A percentile compares a stretch with the other conserved stretches of the same genome.
Evolutionary conservation across 2,113 vertebrate genomes (phyloP).

Genomic region (Crotalus horridus): DNA sequence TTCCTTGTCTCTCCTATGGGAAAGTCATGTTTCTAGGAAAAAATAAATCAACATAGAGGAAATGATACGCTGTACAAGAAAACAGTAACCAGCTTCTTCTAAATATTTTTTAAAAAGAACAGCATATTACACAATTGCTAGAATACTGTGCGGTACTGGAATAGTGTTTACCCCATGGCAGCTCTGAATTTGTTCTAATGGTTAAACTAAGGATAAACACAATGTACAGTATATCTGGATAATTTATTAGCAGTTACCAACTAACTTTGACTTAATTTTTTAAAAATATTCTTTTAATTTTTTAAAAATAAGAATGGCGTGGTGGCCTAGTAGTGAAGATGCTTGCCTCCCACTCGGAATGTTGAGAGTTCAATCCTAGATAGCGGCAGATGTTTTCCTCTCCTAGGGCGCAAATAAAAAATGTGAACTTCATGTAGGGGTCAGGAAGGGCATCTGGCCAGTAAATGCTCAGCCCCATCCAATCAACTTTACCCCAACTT

Average conservation of each 20-base stretch:
- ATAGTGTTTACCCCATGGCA: not conserved
- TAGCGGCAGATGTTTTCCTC: not conserved
- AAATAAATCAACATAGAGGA: constrained; percentile 5
- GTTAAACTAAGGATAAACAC: not conserved
- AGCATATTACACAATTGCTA: constrained; percentile 3
- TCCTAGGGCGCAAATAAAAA: not conserved
- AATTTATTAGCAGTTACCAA: not conserved
- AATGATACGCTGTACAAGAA: constrained; percentile 16
- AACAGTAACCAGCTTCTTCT: not conserved
- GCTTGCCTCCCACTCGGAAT: not conserved
- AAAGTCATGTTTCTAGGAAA: constrained; percentile 35
- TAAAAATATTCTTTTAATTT: not conserved
- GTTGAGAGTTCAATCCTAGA: not conserved
- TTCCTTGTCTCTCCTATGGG: constrained; percentile 32
- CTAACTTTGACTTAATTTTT: not conserved
- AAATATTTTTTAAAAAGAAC: not conserved
- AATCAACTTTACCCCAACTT: not conserved
- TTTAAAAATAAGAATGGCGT: not conserved
- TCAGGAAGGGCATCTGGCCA: not conserved
- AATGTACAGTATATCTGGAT: not conserved
- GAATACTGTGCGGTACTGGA: constrained; percentile 6
- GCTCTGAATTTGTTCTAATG: not conserved
- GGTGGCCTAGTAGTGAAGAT: not conserved
- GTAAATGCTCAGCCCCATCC: not conserved
- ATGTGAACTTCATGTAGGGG: not conserved